Percentiles rank a stretch among this genome's conserved stretches.
These are phyloP conservation scores for Halisarca cf. caerulea DNA, from an alignment of 37 sponge, comb jelly and placozoan species.

Conservation along the genomic window DNA sequence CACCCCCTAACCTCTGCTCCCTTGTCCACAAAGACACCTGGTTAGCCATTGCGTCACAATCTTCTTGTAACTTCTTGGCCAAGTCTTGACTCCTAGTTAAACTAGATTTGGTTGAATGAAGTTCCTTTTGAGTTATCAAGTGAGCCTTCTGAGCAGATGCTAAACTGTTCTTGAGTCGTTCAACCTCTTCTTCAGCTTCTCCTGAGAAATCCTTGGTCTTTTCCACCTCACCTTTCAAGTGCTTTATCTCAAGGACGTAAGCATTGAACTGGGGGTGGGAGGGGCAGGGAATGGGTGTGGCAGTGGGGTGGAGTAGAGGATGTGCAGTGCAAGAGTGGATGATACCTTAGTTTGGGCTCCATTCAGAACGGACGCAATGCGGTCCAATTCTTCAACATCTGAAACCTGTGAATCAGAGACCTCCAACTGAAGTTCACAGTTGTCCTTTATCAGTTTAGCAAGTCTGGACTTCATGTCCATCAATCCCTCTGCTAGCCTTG, in stretches of 20 bases:
- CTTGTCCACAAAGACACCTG: constrained; percentile 6
- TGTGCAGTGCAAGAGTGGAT: not conserved
- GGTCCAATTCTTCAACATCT: no score
- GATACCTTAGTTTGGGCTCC: not conserved
- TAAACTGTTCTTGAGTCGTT: constrained; percentile 17
- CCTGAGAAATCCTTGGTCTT: not conserved
- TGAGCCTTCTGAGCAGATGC: constrained; percentile 16
- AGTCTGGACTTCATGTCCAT: not conserved
- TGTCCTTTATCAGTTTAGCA: not conserved
- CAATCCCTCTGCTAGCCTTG: not conserved
- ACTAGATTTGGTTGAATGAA: not conserved
- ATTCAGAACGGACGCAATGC: no score
- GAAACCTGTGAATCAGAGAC: not conserved
- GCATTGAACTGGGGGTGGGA: not conserved
- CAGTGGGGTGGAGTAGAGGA: not conserved
- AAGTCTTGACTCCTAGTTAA: constrained; percentile 5
- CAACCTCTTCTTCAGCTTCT: constrained; percentile 4
- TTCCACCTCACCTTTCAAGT: constrained; percentile 2
- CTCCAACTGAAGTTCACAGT: not conserved
- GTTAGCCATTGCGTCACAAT: constrained; percentile 17
- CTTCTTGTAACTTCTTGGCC: not conserved
- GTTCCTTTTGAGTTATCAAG: constrained; percentile 19
- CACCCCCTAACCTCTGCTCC: constrained; percentile 15
- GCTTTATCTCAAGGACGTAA: not conserved
- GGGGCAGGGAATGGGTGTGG: not conserved